A percentile compares a stretch with the other conserved stretches of the same genome.
Conservation (phyloP, 2,888 invertebrate genomes). For the Psylliodes chrysocephalus region DNA sequence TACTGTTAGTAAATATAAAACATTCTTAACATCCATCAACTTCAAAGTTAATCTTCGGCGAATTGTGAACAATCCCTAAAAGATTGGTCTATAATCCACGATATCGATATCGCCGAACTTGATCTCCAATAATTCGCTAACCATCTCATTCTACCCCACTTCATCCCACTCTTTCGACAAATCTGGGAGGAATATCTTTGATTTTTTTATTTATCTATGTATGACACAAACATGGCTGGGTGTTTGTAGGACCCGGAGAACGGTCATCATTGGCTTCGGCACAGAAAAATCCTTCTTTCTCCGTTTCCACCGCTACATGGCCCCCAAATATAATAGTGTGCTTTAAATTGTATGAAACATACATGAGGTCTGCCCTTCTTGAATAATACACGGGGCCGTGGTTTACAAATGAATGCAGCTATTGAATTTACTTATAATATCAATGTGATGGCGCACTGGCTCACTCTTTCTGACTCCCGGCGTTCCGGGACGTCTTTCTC, state of each 20-base stretch:
- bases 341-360: conserved; percentile 71
- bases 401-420: conserved; percentile 79
- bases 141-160: conserved; percentile 30
- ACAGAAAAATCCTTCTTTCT: conserved; percentile 56
- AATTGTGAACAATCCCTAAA: conserved; percentile 13
- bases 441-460: conserved; percentile 67
- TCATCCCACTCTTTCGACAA: conserved; percentile 23
- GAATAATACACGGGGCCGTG: conserved; percentile 66
- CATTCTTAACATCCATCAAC: conserved; percentile 1
- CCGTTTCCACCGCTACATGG: conserved; percentile 54
- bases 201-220: conserved; percentile 45
- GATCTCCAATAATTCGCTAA: conserved; percentile 2
- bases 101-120: not conserved
- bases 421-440: conserved; percentile 79
- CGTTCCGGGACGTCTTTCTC: conserved; percentile 60
- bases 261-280: conserved; percentile 49
- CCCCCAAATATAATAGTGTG: conserved; percentile 64
- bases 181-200: conserved; percentile 30
- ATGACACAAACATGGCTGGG: conserved; percentile 42
- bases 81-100: conserved; percentile 7
- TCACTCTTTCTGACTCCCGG: conserved; percentile 35
- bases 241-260: conserved; percentile 34
- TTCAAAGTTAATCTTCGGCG: conserved; percentile 1
- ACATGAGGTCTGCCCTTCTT: conserved; percentile 67
- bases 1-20: too few relatives aligned